These are phyloP conservation scores for Hipparchia semele DNA, from an alignment of 2,888 invertebrate species.

Conservation along the genomic window DNA sequence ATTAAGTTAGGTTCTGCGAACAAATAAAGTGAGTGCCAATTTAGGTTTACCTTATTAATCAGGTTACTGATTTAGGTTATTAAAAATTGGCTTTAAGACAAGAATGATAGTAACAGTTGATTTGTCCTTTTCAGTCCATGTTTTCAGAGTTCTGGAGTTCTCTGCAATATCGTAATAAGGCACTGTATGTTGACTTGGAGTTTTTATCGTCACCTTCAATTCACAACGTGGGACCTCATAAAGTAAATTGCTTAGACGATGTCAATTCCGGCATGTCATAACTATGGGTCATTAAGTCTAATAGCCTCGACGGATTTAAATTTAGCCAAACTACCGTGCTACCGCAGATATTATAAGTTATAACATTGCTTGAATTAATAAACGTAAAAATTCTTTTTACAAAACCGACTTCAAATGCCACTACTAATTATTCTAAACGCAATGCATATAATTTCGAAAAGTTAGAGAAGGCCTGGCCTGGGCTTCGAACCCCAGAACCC, in stretches of 20 bases:
- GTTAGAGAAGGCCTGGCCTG: too few species aligned
- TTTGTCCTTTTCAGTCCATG: not conserved
- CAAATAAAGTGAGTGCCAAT: not conserved
- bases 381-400: too few species aligned
- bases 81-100: not conserved
- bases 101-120: not conserved
- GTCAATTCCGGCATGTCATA: conserved; percentile 13
- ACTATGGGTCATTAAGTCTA: conserved; percentile 13
- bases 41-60: not conserved
- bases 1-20: not conserved
- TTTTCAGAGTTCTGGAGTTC: not conserved
- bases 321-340: not conserved
- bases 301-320: conserved; percentile 11
- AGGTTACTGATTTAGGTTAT: not conserved
- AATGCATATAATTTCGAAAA: too few species aligned
- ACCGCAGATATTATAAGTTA: not conserved
- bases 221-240: conserved; percentile 1
- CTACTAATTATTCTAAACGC: too few species aligned
- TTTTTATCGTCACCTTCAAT: not conserved
- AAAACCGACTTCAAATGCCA: too few species aligned
- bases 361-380: not conserved
- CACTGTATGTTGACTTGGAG: not conserved
- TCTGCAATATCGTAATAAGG: not conserved
- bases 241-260: conserved; percentile 4
- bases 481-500: too few species aligned